Conservation (phyloP, 2,888 invertebrate genomes). For the Epinotia demarniana region DNA sequence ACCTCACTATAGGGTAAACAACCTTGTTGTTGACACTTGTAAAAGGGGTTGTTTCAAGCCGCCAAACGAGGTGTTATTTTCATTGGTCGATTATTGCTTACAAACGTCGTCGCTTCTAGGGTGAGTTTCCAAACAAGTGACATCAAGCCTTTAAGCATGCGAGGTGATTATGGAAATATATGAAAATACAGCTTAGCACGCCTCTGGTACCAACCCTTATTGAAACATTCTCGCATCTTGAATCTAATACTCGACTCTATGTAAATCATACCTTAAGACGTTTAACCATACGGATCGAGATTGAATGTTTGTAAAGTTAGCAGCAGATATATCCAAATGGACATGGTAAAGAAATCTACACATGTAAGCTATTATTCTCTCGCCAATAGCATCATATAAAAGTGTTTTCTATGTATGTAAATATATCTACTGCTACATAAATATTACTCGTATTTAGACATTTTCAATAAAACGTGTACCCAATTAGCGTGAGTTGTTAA, state of each 20-base stretch:
- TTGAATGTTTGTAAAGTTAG: background rate
- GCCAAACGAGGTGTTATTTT: background rate
- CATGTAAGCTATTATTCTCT: background rate
- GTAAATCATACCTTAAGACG: background rate
- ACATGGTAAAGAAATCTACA: background rate
- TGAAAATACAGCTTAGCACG: too few species aligned
- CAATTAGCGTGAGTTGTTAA: too few species aligned
- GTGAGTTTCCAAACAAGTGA: too few species aligned
- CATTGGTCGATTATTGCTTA: background rate
- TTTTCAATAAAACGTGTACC: too few species aligned
- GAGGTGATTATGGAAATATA: too few species aligned
- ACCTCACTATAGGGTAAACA: conserved; percentile 15
- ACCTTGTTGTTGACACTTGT: background rate
- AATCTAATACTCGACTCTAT: background rate
- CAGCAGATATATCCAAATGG: conserved; percentile 4
- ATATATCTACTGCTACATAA: background rate
- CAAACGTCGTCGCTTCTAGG: background rate
- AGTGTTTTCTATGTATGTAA: background rate
- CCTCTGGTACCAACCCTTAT: too few species aligned
- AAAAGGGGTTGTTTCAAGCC: background rate
- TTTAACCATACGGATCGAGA: background rate
- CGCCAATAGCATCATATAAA: background rate
- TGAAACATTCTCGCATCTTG: background rate
- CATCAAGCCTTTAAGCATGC: too few species aligned
- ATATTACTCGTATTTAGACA: background rate